Evolutionary conservation across 2,888 invertebrate species (phyloP), one percentile per base, ranked within the genome.

Genomic region (Chrysolina americana): DNA sequence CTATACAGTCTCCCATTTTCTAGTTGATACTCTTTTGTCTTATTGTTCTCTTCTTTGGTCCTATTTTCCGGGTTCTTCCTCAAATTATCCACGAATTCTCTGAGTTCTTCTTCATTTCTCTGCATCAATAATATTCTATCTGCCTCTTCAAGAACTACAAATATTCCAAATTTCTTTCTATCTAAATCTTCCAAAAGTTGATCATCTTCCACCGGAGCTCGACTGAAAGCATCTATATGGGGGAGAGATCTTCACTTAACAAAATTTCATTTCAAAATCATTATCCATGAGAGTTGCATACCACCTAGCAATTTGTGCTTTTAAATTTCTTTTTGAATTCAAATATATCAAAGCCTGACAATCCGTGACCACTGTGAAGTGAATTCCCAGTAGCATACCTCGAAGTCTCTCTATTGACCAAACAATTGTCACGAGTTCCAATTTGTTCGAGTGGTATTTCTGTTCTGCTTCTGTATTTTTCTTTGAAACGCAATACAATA

Each of bases 281-380:
- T 65, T 21, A 44, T 65, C 41, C 21, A 21, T 28, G 15, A 44
- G 44, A 10, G 41, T 36, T n/a, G 15, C 28, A 41, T n/a, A 65
- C 44, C 44, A 44, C 9, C 65, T 19, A 41, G 48, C 36, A 41
- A 65, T 47, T 3, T 47, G 65, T n/a, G 17, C 19, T 36, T 65
- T 41, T 23, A 36, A 21, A 11, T 44, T 47, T 15, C 48, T 36
- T 8, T 28, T 41, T 2, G 44, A 21, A 47, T 65, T 65, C 44
- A 65, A 21, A 41, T 65, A 65, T 19, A 65, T 15, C 15, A 65
- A 41, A 19, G 65, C 65, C 15, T 41, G 44, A 21, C 65, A 65
- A 21, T 65, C 65, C 15, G 65, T 65, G 9, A 41, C 21, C 4
- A 44, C 65, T 47, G 41, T 65, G 41, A 65, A 65, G 44, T 21